Evolutionary conservation across 2,888 invertebrate genomes (phyloP).

Genomic region (Aricia artaxerxes): DNA sequence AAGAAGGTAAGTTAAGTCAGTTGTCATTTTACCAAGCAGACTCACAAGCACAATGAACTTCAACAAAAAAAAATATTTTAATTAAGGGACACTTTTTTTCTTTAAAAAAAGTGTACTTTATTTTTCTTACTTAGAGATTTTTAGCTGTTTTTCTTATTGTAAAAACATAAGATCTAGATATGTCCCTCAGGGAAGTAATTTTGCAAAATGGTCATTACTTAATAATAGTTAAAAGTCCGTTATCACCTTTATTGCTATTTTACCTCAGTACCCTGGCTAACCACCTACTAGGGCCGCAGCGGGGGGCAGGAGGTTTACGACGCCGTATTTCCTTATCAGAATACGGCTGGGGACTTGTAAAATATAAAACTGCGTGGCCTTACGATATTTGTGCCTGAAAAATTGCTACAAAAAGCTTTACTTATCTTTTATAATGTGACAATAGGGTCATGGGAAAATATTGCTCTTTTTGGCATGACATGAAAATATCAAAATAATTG

Average conservation of each 20-base stretch:
- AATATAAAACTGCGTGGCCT: neutral
- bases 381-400: neutral
- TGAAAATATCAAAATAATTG: too few species aligned
- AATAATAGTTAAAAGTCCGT: neutral
- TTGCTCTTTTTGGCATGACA: too few species aligned
- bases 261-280: neutral
- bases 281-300: neutral
- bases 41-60: neutral
- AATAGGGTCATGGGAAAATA: neutral
- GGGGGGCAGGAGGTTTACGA: conserved; percentile 7
- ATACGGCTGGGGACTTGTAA: neutral
- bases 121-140: too few species aligned
- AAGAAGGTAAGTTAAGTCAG: conserved; percentile 68
- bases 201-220: neutral
- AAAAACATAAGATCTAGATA: neutral
- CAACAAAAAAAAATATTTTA: too few species aligned
- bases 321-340: conserved; percentile 15
- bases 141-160: neutral
- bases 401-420: neutral
- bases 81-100: too few species aligned
- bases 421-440: neutral
- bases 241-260: neutral
- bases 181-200: neutral
- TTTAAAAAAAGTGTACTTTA: too few species aligned
- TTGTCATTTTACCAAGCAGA: too few species aligned